These are phyloP conservation scores for Heteromurus nitidus DNA, from an alignment of 2,888 invertebrate species.

Conservation along the genomic window DNA sequence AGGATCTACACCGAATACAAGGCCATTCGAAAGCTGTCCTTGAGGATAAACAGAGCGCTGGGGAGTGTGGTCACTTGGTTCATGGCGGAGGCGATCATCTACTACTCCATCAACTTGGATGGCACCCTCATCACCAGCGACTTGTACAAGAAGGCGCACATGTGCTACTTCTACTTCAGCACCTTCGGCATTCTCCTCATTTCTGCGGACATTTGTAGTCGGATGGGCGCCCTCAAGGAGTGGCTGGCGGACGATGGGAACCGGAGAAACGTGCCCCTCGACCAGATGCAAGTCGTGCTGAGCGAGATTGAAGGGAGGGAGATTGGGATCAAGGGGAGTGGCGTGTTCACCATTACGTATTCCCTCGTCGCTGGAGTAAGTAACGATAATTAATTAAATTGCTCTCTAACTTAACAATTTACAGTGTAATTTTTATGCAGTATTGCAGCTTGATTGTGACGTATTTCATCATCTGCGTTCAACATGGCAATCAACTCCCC, in stretches of 20 bases:
- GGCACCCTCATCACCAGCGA: constrained; percentile 23
- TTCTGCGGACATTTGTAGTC: constrained; percentile 30
- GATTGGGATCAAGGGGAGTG: constrained; percentile 36
- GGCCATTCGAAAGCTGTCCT: constrained; percentile 3
- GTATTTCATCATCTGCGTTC: constrained; percentile 25
- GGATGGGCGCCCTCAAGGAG: background rate
- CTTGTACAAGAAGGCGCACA: constrained; percentile 27
- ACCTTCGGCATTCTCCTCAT: constrained; percentile 18
- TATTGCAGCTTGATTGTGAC: constrained; percentile 24
- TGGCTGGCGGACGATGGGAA: constrained; percentile 20
- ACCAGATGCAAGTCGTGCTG: constrained; percentile 9
- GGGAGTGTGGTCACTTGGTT: constrained; percentile 11
- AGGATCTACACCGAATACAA: constrained; percentile 30
- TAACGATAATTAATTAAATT: background rate
- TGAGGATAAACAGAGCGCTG: constrained; percentile 24
- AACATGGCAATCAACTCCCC: background rate
- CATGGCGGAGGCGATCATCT: constrained; percentile 35
- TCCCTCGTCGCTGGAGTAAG: constrained; percentile 28
- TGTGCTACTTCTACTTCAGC: constrained; percentile 26
- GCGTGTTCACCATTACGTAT: constrained; percentile 32
- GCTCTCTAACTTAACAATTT: background rate
- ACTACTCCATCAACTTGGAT: constrained; percentile 40
- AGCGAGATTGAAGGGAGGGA: constrained; percentile 9
- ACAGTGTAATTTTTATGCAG: background rate
- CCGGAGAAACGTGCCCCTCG: background rate